Evolutionary conservation across 1,140 invertebrate species (phyloP).

Genomic region (Ylistrum balloti): DNA sequence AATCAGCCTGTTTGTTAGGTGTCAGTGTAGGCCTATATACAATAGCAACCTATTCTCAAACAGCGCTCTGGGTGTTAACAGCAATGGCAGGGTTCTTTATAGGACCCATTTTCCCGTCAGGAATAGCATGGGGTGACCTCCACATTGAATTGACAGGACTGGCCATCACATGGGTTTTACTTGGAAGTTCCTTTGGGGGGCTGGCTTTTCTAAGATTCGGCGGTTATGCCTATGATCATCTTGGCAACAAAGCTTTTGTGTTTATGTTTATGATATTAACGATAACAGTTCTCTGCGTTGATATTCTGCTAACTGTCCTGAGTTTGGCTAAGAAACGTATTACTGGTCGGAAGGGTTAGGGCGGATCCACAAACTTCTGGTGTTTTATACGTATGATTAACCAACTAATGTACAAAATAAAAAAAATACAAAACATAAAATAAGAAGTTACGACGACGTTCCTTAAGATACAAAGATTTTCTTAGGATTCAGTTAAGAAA

Average conservation of each 20-base stretch:
- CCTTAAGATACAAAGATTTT: too few species aligned
- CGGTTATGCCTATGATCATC: slow-evolving; percentile 19
- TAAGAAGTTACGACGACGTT: too few species aligned
- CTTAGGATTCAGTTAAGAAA: too few species aligned
- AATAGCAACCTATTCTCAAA: neutral
- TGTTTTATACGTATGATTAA: too few species aligned
- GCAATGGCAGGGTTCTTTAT: slow-evolving; percentile 18
- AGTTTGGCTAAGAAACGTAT: neutral
- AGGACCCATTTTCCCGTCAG: slow-evolving; percentile 46
- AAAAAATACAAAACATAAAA: too few species aligned
- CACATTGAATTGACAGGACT: slow-evolving; percentile 45
- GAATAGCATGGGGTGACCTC: slow-evolving; percentile 50
- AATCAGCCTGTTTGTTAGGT: neutral
- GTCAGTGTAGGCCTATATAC: neutral
- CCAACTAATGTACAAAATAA: too few species aligned
- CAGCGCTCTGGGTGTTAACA: slow-evolving; percentile 41
- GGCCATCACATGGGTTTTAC: slow-evolving; percentile 41
- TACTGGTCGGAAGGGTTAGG: too few species aligned
- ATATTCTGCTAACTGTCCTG: neutral
- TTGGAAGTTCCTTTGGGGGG: slow-evolving; percentile 41
- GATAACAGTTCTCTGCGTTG: neutral
- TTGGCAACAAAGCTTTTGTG: neutral
- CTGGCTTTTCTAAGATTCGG: slow-evolving; percentile 42
- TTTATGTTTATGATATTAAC: slow-evolving; percentile 10
- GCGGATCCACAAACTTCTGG: too few species aligned